phyloP scores from a whole-genome alignment of 2,113 vertebrate genomes.

The Canis aureus region DNA sequence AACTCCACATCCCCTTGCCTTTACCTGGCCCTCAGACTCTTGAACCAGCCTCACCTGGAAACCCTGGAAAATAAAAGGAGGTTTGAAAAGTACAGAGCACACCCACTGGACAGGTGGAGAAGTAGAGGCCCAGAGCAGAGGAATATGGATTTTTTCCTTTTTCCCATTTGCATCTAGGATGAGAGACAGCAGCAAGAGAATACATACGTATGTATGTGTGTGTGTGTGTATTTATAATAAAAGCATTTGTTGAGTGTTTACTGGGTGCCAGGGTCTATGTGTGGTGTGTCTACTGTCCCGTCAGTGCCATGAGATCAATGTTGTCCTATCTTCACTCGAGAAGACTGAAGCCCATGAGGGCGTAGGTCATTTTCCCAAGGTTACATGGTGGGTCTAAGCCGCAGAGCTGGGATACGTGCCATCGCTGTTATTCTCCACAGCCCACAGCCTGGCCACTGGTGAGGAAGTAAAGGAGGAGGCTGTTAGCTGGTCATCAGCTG shows the following conservation, averaged over 20 bases:
- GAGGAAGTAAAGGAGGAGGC: not conserved
- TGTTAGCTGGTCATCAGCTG: not conserved
- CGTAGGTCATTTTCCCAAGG: not conserved
- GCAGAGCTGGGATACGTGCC: not conserved
- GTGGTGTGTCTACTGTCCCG: not conserved
- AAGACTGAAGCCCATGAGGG: not conserved
- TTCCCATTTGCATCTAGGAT: not conserved
- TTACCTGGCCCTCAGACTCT: not conserved
- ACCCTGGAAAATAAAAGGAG: not conserved
- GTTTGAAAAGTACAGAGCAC: not conserved
- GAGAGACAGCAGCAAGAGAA: not conserved
- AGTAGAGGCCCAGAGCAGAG: not conserved
- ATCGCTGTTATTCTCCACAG: rapidly evolving
- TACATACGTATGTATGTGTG: not conserved
- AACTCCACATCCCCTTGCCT: not conserved
- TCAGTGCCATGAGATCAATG: not conserved
- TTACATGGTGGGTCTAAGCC: not conserved
- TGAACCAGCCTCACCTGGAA: not conserved
- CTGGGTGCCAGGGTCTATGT: not conserved
- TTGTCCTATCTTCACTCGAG: not conserved
- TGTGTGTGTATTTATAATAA: not conserved
- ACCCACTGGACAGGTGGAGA: not conserved
- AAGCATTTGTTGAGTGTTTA: not conserved
- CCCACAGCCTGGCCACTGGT: rapidly evolving
- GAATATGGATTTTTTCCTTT: not conserved